phyloP scores from a whole-genome alignment of 2,888 invertebrate genomes.

The Linnaemya tessellans region DNA sequence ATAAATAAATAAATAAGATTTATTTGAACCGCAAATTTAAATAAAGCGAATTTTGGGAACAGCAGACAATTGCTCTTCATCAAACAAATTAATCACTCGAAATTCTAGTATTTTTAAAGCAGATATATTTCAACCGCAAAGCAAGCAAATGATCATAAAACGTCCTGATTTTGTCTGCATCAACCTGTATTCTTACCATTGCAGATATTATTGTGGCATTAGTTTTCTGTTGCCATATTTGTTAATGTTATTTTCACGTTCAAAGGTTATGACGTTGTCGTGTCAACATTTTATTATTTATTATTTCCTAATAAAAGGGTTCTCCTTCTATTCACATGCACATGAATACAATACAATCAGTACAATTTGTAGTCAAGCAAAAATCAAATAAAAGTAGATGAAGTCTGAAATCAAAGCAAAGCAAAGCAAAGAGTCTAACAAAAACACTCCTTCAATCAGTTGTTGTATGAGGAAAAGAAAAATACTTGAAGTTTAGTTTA shows the following conservation, averaged over 20 bases:
- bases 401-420: constrained; percentile 69
- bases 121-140: too few species aligned
- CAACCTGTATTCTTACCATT: not conserved
- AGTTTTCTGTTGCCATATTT: constrained; percentile 59
- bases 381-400: constrained; percentile 41
- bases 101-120: too few species aligned
- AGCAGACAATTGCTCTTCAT: too few species aligned
- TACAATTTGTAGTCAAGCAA: constrained; percentile 51
- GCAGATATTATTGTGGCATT: constrained; percentile 28
- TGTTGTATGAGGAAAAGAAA: constrained; percentile 43
- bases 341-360: constrained; percentile 45
- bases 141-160: not conserved
- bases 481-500: constrained; percentile 50
- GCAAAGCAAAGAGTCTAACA: constrained; percentile 18
- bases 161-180: not conserved
- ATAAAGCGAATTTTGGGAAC: too few species aligned
- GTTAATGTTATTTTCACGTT: constrained; percentile 78
- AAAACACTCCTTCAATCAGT: constrained; percentile 71
- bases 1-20: too few species aligned
- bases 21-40: too few species aligned
- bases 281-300: constrained; percentile 82
- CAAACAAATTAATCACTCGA: too few species aligned
- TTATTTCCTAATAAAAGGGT: constrained; percentile 80
- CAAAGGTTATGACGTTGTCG: constrained; percentile 83
- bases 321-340: constrained; percentile 70